Evolutionary conservation across 2,797 vertebrate species (phyloP).

Genomic region (Lutjanus argentimaculatus): DNA sequence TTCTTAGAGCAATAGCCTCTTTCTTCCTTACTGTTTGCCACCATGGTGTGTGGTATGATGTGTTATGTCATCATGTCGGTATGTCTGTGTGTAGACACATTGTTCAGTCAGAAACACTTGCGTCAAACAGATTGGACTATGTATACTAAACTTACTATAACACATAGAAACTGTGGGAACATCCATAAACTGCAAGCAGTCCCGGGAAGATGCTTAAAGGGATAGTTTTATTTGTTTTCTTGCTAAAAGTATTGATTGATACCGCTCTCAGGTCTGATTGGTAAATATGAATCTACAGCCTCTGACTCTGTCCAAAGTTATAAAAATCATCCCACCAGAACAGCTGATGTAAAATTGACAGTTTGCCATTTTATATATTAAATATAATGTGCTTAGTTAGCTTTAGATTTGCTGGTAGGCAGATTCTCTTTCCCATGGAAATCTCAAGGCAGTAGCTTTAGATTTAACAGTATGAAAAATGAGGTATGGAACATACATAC

Average conservation of each 20-base stretch:
- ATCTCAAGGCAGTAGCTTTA: no score
- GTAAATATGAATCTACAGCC: neutral
- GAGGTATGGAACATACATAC: neutral
- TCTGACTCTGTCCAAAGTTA: neutral
- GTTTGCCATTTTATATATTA: neutral
- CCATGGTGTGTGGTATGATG: neutral
- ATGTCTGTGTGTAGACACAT: constrained; percentile 21
- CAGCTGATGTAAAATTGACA: neutral
- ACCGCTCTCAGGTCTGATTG: neutral
- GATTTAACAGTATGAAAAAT: neutral
- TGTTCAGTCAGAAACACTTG: constrained; percentile 18
- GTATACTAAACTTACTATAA: neutral
- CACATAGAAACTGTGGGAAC: neutral
- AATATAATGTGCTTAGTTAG: no score
- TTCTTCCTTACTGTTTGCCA: constrained; percentile 12
- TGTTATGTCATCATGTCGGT: constrained; percentile 25
- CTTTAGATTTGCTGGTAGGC: neutral
- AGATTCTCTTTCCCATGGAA: neutral
- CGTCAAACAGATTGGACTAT: constrained; percentile 14
- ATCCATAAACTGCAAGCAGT: neutral
- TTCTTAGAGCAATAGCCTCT: constrained; percentile 34
- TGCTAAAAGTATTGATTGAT: neutral
- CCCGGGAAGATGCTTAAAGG: neutral
- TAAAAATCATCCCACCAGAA: neutral
- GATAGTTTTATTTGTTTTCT: neutral